phyloP scores from a whole-genome alignment of 2,797 vertebrate genomes.

The Hydrophis major region DNA sequence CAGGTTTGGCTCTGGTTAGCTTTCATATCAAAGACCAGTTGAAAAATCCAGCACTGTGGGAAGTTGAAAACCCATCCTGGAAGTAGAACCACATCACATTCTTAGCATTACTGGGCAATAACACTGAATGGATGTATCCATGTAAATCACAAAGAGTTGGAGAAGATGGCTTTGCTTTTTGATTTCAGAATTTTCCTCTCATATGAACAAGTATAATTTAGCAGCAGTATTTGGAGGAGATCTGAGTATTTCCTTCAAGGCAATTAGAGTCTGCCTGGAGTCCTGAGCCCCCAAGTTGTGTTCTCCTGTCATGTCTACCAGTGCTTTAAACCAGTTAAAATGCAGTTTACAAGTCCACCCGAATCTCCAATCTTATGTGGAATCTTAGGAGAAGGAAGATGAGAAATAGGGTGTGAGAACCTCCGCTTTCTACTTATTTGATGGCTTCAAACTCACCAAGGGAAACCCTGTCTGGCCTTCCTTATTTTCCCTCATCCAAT shows the following conservation, averaged over 20 bases:
- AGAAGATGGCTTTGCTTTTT: not conserved
- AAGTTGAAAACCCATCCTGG: not conserved
- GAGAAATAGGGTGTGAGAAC: not conserved
- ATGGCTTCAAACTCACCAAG: not conserved
- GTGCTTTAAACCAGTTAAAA: not conserved
- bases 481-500: not conserved
- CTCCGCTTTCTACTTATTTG: not conserved
- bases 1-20: not conserved
- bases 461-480: not conserved
- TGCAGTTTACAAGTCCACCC: not conserved
- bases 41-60: not conserved
- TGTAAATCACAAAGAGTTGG: not conserved
- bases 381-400: not conserved
- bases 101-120: not conserved
- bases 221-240: not conserved
- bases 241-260: not conserved
- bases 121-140: not conserved
- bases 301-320: not conserved
- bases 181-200: not conserved
- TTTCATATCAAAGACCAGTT: not conserved
- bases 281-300: not conserved
- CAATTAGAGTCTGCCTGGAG: not conserved
- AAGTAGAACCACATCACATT: not conserved
- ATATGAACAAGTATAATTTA: not conserved
- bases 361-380: not conserved